phyloP scores from a whole-genome alignment of 2,113 vertebrate species.

The Athene cunicularia region DNA sequence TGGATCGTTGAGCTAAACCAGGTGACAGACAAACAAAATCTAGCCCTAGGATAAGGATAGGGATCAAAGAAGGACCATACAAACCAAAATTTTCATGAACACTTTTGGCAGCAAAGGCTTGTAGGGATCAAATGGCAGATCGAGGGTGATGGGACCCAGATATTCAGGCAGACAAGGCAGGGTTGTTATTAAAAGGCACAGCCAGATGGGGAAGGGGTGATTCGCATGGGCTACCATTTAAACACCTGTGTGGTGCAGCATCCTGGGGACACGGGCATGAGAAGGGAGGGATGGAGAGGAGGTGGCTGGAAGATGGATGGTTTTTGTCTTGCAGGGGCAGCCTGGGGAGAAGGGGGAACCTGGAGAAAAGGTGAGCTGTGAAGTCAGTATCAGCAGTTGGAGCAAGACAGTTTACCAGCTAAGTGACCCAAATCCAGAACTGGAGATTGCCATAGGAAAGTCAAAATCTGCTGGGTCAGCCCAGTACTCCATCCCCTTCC shows the following conservation, averaged over 20 bases:
- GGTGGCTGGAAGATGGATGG: neutral
- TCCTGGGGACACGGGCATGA: neutral
- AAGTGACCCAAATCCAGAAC: neutral
- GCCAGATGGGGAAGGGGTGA: neutral
- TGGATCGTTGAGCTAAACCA: neutral
- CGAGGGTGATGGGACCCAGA: fast-evolving
- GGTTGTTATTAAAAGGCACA: neutral
- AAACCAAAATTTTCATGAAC: neutral
- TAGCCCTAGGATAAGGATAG: fast-evolving
- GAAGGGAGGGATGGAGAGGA: neutral
- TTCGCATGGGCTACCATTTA: neutral
- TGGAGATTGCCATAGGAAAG: neutral
- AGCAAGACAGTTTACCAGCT: neutral
- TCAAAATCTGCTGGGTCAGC: neutral
- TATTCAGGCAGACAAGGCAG: neutral
- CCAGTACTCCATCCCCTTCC: neutral
- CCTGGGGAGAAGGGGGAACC: constrained; percentile 77
- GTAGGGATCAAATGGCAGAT: neutral
- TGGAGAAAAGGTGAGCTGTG: constrained; percentile 55
- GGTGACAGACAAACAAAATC: neutral
- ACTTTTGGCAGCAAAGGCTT: neutral
- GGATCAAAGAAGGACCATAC: neutral
- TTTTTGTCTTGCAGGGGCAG: constrained; percentile 74
- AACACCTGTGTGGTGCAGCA: neutral
- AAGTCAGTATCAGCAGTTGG: neutral